phyloP scores from a whole-genome alignment of 1,140 invertebrate species.

The Glossosoma conforme region DNA sequence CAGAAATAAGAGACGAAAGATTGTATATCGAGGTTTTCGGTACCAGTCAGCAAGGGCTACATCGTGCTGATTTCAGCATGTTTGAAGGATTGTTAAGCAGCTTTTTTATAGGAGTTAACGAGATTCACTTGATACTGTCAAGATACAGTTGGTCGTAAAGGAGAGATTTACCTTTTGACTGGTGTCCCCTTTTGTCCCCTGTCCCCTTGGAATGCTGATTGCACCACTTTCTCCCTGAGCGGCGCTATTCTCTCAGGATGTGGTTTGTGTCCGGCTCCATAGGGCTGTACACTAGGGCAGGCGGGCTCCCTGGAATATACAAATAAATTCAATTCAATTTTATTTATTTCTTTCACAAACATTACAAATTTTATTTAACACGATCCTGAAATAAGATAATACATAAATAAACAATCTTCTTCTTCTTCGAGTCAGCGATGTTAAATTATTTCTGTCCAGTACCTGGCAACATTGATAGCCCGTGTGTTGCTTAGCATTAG shows the following conservation, averaged over 20 bases:
- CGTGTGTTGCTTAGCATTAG: too few relatives aligned
- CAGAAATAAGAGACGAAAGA: too few relatives aligned
- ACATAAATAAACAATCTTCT: too few relatives aligned
- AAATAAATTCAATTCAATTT: neutral
- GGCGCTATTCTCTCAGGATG: constrained; percentile 95
- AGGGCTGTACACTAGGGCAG: constrained; percentile 34
- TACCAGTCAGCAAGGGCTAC: too few relatives aligned
- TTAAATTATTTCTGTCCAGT: too few relatives aligned
- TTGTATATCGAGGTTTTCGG: too few relatives aligned
- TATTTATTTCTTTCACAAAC: neutral
- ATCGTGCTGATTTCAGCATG: too few relatives aligned
- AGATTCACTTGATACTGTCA: too few relatives aligned
- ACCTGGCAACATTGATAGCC: too few relatives aligned
- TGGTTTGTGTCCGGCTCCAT: constrained; percentile 54
- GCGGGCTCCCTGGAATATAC: constrained; percentile 35
- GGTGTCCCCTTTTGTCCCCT: constrained; percentile 43
- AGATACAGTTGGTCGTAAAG: neutral
- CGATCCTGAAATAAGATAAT: neutral
- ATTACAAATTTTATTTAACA: neutral
- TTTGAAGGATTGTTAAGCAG: too few relatives aligned
- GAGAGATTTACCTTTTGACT: constrained; percentile 41
- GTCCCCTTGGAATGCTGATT: constrained; percentile 40
- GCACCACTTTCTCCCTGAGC: constrained; percentile 56
- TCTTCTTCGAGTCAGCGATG: too few relatives aligned
- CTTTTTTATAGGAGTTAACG: too few relatives aligned